Evolutionary conservation across 2,888 invertebrate genomes (phyloP).

Genomic region (Pyralis farinalis): DNA sequence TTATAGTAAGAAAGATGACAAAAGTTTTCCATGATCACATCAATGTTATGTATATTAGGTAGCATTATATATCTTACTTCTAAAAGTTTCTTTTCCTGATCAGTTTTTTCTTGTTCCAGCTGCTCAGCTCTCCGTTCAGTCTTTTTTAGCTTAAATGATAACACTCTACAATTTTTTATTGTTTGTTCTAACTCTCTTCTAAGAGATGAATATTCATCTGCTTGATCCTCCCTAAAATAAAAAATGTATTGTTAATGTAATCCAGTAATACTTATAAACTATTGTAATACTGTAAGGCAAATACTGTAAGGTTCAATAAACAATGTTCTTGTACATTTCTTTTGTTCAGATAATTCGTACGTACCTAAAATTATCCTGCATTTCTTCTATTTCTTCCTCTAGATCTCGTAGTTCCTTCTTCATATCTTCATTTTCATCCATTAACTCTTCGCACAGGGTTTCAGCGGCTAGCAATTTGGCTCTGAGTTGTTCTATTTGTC

Average conservation of each 20-base stretch:
- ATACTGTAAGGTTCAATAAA: too few species aligned
- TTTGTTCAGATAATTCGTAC: conserved; percentile 12
- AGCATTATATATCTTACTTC: conserved; percentile 49
- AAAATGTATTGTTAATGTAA: conserved; percentile 9
- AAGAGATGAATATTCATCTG: conserved; percentile 96
- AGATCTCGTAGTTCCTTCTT: conserved; percentile 95
- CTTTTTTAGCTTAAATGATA: conserved; percentile 98
- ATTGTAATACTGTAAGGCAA: too few species aligned
- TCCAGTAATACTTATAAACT: too few species aligned
- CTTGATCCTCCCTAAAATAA: conserved; percentile 93
- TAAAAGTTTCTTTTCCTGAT: conserved; percentile 85
- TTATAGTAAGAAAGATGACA: too few species aligned
- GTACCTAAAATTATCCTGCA: conserved; percentile 96
- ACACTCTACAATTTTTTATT: conserved; percentile 98
- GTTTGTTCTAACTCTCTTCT: conserved; percentile 98
- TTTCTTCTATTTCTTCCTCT: conserved; percentile 98
- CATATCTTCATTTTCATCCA: conserved; percentile 98
- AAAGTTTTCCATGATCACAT: too few species aligned
- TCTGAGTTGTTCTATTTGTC: conserved; percentile 86
- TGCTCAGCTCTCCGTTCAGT: conserved; percentile 94
- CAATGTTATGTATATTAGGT: too few species aligned
- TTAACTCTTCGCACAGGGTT: conserved; percentile 93
- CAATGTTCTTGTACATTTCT: too few species aligned
- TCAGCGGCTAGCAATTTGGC: conserved; percentile 95
- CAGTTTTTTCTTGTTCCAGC: conserved; percentile 91